Evolutionary conservation across 2,797 vertebrate genomes (phyloP).

Genomic region (Orientallactaga sibirica): DNA sequence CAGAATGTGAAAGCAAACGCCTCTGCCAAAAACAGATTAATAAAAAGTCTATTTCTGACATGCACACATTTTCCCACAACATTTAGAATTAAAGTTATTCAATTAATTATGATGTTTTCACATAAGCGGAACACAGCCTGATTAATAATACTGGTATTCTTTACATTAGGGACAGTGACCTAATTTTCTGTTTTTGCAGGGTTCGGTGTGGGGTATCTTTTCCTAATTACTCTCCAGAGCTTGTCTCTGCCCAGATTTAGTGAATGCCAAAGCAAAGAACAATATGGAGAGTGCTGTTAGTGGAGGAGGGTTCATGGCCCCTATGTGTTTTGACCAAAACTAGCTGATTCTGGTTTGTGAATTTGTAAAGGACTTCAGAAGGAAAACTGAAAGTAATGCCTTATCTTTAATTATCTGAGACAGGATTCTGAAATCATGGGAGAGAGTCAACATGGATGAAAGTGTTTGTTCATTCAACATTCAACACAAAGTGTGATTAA

Average conservation of each 20-base stretch:
- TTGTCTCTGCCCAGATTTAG: slow-evolving; percentile 13
- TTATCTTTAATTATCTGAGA: not conserved
- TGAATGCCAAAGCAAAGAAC: not conserved
- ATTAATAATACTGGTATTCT: slow-evolving; percentile 71
- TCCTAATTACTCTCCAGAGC: slow-evolving; percentile 30
- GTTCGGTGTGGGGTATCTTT: slow-evolving; percentile 36
- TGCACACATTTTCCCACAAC: slow-evolving; percentile 79
- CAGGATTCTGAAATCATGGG: not conserved
- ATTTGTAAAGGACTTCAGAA: not conserved
- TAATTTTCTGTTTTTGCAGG: slow-evolving; percentile 75
- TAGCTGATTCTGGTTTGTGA: not conserved
- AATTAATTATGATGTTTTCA: slow-evolving; percentile 80
- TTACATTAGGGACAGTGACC: slow-evolving; percentile 76
- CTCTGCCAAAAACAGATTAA: slow-evolving; percentile 73
- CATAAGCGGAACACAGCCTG: slow-evolving; percentile 69
- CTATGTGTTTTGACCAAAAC: not conserved
- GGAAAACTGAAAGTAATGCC: not conserved
- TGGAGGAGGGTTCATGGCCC: not conserved
- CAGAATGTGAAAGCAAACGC: slow-evolving; percentile 66
- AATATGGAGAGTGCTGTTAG: not conserved
- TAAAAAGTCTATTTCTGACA: slow-evolving; percentile 59
- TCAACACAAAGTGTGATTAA: not conserved
- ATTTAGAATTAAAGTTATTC: slow-evolving; percentile 85
- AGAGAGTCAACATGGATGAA: not conserved
- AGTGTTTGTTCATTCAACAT: not conserved